Evolutionary conservation across 2,888 invertebrate genomes (phyloP), one percentile per base, ranked within the genome.

Genomic region (Pammene fasciana): DNA sequence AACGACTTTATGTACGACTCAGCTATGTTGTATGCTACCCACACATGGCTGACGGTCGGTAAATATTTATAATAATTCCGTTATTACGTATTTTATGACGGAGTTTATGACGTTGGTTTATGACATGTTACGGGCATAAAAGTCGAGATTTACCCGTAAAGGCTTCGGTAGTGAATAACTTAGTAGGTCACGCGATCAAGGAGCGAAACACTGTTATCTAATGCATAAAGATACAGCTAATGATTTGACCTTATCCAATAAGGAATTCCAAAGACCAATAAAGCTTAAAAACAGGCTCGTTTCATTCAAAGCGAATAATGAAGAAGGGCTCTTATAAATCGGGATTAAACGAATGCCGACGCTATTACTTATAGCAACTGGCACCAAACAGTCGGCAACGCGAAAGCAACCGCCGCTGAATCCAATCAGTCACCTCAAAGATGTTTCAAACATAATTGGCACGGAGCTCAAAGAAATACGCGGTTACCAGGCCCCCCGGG

Each of bases 101-200:
- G 71, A 77, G 80, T 90, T 90, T 89, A 91, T 82, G 83, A 75
- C 83, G 65, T 72, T 72, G 77, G 78, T 92, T 92, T 91, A 92
- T 87, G 88, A 86, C 86, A 87, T 89, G 91, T 89, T 87, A 86
- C 85, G 81, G 76, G 79, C 87, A 85, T 91, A 87, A 90, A 91
- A 91, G 88, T 84, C 78, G 88, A 87, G 92, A 92, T 92, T 92
- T 89, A 79, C 77, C 82, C 81, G 82, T 84, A 85, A 86, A 87
- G 84, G 82, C 83, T 85, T 83, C 78, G 78, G 79, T 79, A 83
- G 80, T 88, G 86, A 90, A 90, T 91, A 89, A 88, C 82, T 89
- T 86, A 87, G 83, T 84, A 79, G 82, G 81, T 83, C 79, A 80
- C 78, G 75, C 70, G 72, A 73, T 54, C 60, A 54, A 54, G 56